Evolutionary conservation across 53 echinoderm and acorn worm species (phyloP).

Genomic region (Echinometra lucunter): DNA sequence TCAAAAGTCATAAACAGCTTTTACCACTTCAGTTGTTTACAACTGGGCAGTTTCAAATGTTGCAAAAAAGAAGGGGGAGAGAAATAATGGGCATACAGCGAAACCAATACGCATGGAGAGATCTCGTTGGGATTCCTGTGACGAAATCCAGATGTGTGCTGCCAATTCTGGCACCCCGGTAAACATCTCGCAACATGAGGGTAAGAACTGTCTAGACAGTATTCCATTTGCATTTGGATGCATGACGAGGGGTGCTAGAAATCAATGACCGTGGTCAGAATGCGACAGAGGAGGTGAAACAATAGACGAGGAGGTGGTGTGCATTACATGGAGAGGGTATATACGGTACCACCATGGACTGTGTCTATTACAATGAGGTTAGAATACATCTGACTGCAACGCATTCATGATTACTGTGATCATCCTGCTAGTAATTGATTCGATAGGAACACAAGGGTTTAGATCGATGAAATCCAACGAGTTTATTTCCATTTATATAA

Average conservation of each 20-base stretch:
- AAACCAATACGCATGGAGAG: constrained; percentile 43
- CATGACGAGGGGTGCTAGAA: neutral
- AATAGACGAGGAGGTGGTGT: neutral
- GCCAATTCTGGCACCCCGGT: constrained; percentile 1
- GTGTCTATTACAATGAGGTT: neutral
- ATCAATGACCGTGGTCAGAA: constrained; percentile 14
- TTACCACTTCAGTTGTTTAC: constrained; percentile 43
- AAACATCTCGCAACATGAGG: constrained; percentile 1
- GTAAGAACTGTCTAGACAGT: neutral
- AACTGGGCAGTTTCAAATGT: constrained; percentile 8
- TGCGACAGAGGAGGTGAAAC: neutral
- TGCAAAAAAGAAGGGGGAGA: neutral
- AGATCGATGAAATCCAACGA: too few species aligned
- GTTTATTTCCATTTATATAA: too few species aligned
- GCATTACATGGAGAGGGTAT: neutral
- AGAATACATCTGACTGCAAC: neutral
- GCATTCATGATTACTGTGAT: neutral
- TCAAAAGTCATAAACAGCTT: constrained; percentile 56
- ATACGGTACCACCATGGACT: neutral
- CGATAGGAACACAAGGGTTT: neutral
- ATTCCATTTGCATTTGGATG: constrained; percentile 26
- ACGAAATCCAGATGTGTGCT: constrained; percentile 39
- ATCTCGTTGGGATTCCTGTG: constrained; percentile 54
- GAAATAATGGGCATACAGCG: constrained; percentile 1
- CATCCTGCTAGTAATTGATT: neutral